Percentiles rank a stretch among this genome's conserved stretches.
phyloP scores from a whole-genome alignment of 2,113 vertebrate genomes.

The Merops nubicus region DNA sequence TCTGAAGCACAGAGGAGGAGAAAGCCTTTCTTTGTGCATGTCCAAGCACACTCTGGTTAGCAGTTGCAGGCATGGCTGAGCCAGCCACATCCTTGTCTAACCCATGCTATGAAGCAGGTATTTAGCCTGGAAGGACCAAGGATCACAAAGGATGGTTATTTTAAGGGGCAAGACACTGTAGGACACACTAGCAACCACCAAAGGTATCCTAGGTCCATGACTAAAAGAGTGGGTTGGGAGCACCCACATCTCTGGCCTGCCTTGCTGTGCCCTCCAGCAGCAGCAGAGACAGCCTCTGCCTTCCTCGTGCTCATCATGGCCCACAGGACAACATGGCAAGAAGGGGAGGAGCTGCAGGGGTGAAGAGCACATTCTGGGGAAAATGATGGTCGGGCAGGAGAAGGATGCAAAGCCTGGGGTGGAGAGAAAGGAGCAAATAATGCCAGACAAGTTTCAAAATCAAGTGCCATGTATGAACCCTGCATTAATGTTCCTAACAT shows the following conservation, averaged over 20 bases:
- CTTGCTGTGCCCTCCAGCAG: not conserved
- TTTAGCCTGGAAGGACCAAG: not conserved
- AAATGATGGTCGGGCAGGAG: not conserved
- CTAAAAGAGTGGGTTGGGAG: not conserved
- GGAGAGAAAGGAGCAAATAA: not conserved
- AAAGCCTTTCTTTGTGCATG: not conserved
- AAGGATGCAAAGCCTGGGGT: not conserved
- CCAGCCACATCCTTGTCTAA: not conserved
- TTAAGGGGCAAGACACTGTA: not conserved
- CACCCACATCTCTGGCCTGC: not conserved
- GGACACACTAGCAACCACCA: not conserved
- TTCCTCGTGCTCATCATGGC: not conserved
- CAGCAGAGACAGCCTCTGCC: not conserved
- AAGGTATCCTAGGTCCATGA: not conserved
- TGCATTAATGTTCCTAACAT: not conserved
- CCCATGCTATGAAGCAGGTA: not conserved
- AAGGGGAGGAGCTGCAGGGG: not conserved
- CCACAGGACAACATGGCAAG: not conserved
- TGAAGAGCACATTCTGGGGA: not conserved
- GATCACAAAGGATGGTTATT: not conserved
- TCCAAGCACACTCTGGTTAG: not conserved
- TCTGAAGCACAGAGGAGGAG: not conserved
- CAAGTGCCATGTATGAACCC: not conserved
- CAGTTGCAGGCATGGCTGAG: not conserved
- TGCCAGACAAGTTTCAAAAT: not conserved